Evolutionary conservation across 2,797 vertebrate genomes (phyloP).

Genomic region (Poecilia wingei): DNA sequence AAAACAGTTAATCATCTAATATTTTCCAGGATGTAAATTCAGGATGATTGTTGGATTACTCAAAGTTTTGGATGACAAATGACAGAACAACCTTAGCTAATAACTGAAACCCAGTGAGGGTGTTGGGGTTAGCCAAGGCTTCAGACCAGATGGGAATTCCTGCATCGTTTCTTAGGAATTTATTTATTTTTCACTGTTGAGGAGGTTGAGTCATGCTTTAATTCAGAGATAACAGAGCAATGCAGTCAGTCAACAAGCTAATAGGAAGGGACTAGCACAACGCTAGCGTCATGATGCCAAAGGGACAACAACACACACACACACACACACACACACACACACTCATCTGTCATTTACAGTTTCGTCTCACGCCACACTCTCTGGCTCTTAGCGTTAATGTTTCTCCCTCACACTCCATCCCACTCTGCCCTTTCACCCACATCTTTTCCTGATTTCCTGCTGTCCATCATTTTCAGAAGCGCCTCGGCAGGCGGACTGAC

Average conservation of each 20-base stretch:
- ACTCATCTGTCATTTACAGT: background rate
- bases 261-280: constrained; percentile 43
- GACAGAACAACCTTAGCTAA: constrained; percentile 4
- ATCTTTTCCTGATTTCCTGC: background rate
- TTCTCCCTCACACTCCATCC: constrained; percentile 14
- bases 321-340: background rate
- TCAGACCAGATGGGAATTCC: constrained; percentile 19
- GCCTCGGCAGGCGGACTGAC: background rate
- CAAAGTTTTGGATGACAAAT: background rate
- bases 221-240: constrained; percentile 48
- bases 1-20: background rate
- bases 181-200: constrained; percentile 22
- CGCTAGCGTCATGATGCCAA: constrained; percentile 32
- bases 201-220: constrained; percentile 47
- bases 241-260: constrained; percentile 58
- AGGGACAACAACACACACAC: constrained; percentile 21
- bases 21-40: background rate
- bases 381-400: background rate
- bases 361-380: constrained; percentile 3
- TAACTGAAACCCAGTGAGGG: constrained; percentile 3
- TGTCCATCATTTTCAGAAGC: background rate
- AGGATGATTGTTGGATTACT: background rate
- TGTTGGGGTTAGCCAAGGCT: background rate
- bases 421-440: constrained; percentile 39
- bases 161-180: constrained; percentile 1